Conservation (phyloP, 2,888 invertebrate species). For the Cosmopolites sordidus region DNA sequence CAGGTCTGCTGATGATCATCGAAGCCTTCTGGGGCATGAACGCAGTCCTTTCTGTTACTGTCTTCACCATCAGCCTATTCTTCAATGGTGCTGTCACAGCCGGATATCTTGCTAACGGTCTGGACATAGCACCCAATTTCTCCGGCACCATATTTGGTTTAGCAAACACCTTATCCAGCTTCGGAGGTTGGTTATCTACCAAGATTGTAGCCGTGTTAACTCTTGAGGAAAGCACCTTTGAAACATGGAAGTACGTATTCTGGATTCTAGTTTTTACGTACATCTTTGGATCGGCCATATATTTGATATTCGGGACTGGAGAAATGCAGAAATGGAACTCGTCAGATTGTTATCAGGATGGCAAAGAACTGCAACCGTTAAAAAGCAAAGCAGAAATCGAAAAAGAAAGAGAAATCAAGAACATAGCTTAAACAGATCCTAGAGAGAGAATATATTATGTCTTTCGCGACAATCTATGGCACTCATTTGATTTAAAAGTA, state of each 20-base stretch:
- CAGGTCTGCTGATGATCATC: conserved; percentile 68
- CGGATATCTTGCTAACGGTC: conserved; percentile 79
- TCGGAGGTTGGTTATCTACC: conserved; percentile 78
- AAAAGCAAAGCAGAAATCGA: conserved; percentile 35
- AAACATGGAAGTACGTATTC: conserved; percentile 78
- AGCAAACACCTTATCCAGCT: conserved; percentile 80
- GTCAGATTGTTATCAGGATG: conserved; percentile 30
- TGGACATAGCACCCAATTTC: conserved; percentile 86
- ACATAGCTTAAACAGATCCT: conserved; percentile 17
- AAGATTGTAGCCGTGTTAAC: conserved; percentile 77
- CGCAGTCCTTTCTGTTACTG: conserved; percentile 66
- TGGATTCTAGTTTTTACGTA: conserved; percentile 73
- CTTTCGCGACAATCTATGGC: too few species aligned
- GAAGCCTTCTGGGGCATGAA: conserved; percentile 70
- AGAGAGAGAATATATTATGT: background rate
- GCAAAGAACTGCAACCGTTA: conserved; percentile 44
- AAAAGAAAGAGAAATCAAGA: conserved; percentile 34
- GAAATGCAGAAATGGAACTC: conserved; percentile 59
- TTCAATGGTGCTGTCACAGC: conserved; percentile 83
- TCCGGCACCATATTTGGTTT: conserved; percentile 85
- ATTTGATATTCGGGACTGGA: conserved; percentile 63
- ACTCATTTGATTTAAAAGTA: too few species aligned
- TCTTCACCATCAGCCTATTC: conserved; percentile 75
- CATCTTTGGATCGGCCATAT: conserved; percentile 60
- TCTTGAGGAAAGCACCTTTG: conserved; percentile 66